Evolutionary conservation across 1,140 invertebrate species (phyloP).

Genomic region (Drosophila tani): DNA sequence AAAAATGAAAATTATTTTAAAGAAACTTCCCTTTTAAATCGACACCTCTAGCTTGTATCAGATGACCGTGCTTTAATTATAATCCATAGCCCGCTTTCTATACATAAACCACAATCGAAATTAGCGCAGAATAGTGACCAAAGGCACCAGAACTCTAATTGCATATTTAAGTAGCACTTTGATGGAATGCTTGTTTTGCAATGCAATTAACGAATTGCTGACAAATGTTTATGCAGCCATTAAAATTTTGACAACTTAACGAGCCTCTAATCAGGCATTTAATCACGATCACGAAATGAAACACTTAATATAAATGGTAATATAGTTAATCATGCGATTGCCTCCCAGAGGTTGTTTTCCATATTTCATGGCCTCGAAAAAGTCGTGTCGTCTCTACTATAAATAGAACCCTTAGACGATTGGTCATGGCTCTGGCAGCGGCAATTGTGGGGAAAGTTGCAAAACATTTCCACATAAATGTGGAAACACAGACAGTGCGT

Average conservation of each 20-base stretch:
- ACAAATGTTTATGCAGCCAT: constrained; percentile 26
- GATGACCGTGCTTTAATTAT: constrained; percentile 17
- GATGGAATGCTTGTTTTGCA: constrained; percentile 23
- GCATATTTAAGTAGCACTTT: constrained; percentile 2
- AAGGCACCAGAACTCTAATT: constrained; percentile 28
- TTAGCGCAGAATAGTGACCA: constrained; percentile 11
- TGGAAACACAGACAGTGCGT: constrained; percentile 36
- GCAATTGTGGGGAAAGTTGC: constrained; percentile 32
- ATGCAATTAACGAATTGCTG: constrained; percentile 56
- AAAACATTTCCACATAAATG: constrained; percentile 29
- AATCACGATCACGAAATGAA: constrained; percentile 11
- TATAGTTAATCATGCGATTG: constrained; percentile 34
- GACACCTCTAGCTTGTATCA: neutral
- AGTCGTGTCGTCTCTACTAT: constrained; percentile 25
- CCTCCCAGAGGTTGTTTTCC: constrained; percentile 1
- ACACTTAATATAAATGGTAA: constrained; percentile 11
- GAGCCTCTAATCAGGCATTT: constrained; percentile 21
- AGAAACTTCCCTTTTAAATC: neutral
- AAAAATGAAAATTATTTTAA: neutral
- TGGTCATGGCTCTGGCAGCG: constrained; percentile 22
- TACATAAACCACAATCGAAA: constrained; percentile 22
- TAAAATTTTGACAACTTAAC: constrained; percentile 28
- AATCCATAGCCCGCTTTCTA: neutral
- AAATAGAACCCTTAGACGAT: constrained; percentile 49
- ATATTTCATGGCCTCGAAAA: constrained; percentile 44